Evolutionary conservation across 2,888 invertebrate species (phyloP).

Genomic region (Desoria tigrina): DNA sequence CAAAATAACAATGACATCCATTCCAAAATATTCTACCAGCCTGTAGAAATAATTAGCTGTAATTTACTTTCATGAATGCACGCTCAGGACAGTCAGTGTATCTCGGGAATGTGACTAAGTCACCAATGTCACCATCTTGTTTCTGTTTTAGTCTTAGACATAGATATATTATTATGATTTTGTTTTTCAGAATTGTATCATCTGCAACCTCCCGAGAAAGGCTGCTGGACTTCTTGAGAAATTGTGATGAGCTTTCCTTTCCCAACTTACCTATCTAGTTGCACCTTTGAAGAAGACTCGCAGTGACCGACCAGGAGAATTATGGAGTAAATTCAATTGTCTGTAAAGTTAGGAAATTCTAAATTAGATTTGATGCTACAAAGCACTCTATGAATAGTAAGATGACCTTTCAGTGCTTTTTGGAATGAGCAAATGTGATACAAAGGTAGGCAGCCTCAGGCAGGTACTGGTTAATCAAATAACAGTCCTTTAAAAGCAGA

Average conservation of each 20-base stretch:
- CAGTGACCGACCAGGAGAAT: neutral
- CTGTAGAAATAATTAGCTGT: too few relatives aligned
- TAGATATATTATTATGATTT: too few relatives aligned
- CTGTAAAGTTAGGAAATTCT: constrained; percentile 3
- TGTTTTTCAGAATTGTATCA: constrained; percentile 61
- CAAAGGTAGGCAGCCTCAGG: neutral
- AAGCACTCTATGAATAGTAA: constrained; percentile 10
- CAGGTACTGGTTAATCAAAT: constrained; percentile 4
- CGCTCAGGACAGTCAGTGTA: too few relatives aligned
- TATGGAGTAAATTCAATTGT: constrained; percentile 13
- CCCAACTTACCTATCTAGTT: neutral
- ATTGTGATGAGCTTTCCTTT: constrained; percentile 37
- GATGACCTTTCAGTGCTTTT: constrained; percentile 5
- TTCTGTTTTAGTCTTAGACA: neutral
- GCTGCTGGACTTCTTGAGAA: constrained; percentile 49
- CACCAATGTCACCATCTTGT: too few relatives aligned
- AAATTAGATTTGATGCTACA: constrained; percentile 18
- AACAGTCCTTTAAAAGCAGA: too few relatives aligned
- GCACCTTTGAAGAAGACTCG: constrained; percentile 6
- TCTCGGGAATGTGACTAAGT: too few relatives aligned
- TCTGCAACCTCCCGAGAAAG: constrained; percentile 58
- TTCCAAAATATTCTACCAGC: too few relatives aligned
- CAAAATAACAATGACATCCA: too few relatives aligned
- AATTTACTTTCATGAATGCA: too few relatives aligned
- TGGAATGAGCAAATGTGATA: constrained; percentile 1